phyloP scores from a whole-genome alignment of 2,797 vertebrate species.

The Tamandua tetradactyla region DNA sequence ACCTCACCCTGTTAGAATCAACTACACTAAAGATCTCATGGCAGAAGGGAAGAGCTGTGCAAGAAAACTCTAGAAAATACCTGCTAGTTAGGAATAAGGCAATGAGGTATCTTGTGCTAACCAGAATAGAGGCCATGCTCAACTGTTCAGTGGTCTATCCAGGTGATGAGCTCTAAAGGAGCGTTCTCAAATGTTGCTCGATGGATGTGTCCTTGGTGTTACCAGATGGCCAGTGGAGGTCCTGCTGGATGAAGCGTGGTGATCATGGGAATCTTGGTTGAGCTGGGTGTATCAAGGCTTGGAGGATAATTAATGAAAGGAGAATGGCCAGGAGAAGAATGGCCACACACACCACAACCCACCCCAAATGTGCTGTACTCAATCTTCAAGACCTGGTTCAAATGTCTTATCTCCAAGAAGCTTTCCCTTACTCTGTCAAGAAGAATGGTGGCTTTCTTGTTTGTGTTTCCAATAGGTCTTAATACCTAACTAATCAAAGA shows the following conservation, averaged over 20 bases:
- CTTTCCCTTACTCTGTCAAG: not conserved
- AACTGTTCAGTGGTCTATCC: not conserved
- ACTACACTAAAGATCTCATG: not conserved
- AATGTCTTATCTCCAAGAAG: not conserved
- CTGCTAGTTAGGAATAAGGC: not conserved
- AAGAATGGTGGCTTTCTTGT: not conserved
- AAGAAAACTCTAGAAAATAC: not conserved
- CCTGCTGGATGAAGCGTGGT: not conserved
- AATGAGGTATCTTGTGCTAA: not conserved
- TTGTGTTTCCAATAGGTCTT: not conserved
- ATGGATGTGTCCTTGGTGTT: rapidly evolving
- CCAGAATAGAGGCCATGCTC: rapidly evolving
- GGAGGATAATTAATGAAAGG: not conserved
- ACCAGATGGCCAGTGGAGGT: rapidly evolving
- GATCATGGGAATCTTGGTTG: no score
- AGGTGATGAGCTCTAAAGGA: not conserved
- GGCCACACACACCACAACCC: not conserved
- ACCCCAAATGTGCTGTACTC: not conserved
- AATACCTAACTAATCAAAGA: not conserved
- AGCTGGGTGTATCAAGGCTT: not conserved
- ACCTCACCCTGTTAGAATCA: not conserved
- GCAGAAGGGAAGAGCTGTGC: not conserved
- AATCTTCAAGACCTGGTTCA: not conserved
- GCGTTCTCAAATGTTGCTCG: rapidly evolving
- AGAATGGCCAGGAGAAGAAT: no score